phyloP scores from a whole-genome alignment of 2,113 vertebrate genomes.

The Scopus umbretta region DNA sequence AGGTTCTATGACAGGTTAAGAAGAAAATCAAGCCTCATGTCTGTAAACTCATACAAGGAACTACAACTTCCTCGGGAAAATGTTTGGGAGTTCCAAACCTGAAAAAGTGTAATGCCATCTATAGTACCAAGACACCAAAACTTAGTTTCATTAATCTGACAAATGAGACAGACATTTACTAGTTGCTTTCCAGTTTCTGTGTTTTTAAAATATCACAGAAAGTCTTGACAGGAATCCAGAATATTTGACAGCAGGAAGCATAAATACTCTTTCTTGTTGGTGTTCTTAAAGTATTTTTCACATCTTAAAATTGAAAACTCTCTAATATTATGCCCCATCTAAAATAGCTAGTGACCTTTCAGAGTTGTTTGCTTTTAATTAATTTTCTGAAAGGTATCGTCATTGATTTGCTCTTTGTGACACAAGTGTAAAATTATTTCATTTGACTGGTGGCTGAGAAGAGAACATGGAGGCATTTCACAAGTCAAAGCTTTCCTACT shows the following conservation, averaged over 20 bases:
- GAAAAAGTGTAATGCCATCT: background rate
- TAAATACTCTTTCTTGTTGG: background rate
- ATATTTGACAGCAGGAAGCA: background rate
- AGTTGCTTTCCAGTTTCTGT: background rate
- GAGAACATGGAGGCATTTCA: background rate
- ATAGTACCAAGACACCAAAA: background rate
- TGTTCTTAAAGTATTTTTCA: background rate
- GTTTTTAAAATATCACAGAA: background rate
- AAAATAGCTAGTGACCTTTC: background rate
- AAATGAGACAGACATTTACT: background rate
- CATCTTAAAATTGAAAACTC: background rate
- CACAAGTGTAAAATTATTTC: background rate
- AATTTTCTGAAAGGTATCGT: background rate
- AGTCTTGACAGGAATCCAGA: background rate
- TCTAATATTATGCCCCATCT: background rate
- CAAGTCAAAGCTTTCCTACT: background rate
- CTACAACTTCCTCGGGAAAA: background rate
- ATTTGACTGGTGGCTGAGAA: background rate
- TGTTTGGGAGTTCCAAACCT: background rate
- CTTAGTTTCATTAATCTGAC: background rate
- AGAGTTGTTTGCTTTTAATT: background rate
- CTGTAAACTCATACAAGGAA: background rate
- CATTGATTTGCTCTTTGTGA: background rate
- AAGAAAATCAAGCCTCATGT: background rate
- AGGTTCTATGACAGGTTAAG: background rate